Conservation (phyloP, 2,113 vertebrate species). For the Trichechus manatus region DNA sequence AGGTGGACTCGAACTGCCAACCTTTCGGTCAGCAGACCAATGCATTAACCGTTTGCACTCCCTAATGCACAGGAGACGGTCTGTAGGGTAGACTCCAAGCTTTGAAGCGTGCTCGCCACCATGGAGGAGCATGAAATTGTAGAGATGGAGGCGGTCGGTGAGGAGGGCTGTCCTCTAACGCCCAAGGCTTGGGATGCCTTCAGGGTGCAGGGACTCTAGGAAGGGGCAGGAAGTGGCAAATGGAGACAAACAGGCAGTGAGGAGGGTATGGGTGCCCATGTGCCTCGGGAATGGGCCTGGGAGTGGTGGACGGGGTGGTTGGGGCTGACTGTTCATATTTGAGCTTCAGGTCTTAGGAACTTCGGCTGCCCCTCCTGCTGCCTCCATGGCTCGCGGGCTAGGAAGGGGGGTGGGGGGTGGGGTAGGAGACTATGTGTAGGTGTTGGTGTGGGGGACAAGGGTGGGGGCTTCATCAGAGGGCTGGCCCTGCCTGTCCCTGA, state of each 20-base stretch:
- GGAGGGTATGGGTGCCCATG: neutral
- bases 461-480: neutral
- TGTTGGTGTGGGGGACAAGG: too few species aligned
- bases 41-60: neutral
- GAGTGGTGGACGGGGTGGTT: neutral
- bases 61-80: neutral
- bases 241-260: neutral
- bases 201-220: neutral
- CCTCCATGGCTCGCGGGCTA: neutral
- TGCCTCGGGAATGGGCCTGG: neutral
- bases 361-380: neutral
- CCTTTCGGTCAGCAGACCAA: neutral
- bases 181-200: neutral
- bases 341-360: neutral
- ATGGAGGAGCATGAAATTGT: too few species aligned
- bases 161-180: neutral
- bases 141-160: neutral
- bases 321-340: neutral
- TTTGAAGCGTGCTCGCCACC: neutral
- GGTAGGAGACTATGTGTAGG: neutral
- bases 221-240: neutral
- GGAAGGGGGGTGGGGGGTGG: neutral
- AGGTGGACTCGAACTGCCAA: neutral
- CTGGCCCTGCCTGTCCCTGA: neutral
- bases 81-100: rapidly evolving